These are phyloP conservation scores for Epinephelus coioides DNA, from an alignment of 2,797 vertebrate genomes.

Conservation along the genomic window DNA sequence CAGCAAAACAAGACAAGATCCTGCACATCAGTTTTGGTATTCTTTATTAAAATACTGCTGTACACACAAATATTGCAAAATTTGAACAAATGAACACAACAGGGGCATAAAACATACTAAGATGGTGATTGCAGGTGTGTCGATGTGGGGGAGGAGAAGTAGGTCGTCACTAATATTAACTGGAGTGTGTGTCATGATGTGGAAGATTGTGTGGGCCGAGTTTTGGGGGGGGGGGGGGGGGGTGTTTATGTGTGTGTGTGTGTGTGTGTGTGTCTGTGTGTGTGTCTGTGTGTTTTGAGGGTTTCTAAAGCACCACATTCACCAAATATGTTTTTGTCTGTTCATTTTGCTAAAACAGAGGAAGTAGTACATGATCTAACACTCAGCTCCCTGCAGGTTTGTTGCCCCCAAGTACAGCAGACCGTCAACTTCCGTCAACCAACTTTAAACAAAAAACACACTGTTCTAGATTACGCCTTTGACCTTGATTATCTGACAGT, in stretches of 20 bases:
- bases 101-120: constrained; percentile 87
- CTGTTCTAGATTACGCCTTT: constrained; percentile 9
- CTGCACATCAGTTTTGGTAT: constrained; percentile 86
- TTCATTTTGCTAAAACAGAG: constrained; percentile 75
- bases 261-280: constrained; percentile 47
- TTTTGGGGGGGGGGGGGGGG: neutral
- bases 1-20: neutral
- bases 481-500: neutral
- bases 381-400: constrained; percentile 57
- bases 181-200: constrained; percentile 72
- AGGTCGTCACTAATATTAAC: constrained; percentile 80
- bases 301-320: constrained; percentile 86
- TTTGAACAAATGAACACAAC: constrained; percentile 93
- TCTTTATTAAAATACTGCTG: constrained; percentile 99
- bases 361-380: constrained; percentile 77
- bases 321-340: constrained; percentile 74
- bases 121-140: constrained; percentile 82
- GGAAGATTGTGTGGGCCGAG: constrained; percentile 56
- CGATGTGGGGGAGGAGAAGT: constrained; percentile 60
- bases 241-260: constrained; percentile 44
- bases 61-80: constrained; percentile 96
- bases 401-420: constrained; percentile 75
- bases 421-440: neutral
- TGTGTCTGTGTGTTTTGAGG: constrained; percentile 50
- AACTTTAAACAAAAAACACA: constrained; percentile 17